phyloP scores from a whole-genome alignment of 2,113 vertebrate genomes.

The Elanoides forficatus region DNA sequence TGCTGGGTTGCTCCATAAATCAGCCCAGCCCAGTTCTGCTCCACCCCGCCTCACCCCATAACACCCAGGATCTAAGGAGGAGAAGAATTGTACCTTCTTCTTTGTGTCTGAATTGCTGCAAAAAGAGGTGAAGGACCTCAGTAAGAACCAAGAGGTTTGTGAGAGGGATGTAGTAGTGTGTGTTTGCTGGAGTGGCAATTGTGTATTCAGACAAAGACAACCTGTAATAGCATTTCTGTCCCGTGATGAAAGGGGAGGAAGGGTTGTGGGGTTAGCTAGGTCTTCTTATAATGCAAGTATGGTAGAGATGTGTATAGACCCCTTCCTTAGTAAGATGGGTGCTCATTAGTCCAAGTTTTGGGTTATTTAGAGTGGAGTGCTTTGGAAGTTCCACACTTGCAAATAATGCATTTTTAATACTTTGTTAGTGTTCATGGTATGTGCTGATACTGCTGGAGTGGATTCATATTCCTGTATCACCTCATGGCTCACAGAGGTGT shows the following conservation, averaged over 20 bases:
- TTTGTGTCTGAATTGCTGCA: neutral
- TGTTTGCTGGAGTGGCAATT: accelerated
- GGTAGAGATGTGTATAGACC: too few relatives aligned
- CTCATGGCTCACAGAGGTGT: neutral
- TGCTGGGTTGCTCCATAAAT: neutral
- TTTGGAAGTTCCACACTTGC: neutral
- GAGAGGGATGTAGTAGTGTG: neutral
- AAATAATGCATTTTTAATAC: neutral
- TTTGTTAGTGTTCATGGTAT: neutral
- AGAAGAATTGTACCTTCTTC: neutral
- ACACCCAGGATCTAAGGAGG: neutral
- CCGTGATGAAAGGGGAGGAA: neutral
- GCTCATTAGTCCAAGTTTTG: neutral
- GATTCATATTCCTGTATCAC: neutral
- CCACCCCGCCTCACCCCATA: accelerated
- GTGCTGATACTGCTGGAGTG: neutral
- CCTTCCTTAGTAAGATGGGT: neutral
- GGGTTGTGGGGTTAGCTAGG: neutral
- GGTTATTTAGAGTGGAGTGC: neutral
- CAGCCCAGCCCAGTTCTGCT: neutral
- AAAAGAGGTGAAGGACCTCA: neutral
- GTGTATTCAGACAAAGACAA: neutral
- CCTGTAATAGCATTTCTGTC: neutral
- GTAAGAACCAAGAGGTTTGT: neutral
- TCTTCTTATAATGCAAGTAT: neutral